Base-by-base conservation (phyloP, 2,888 invertebrate genomes). In the Agrilus biguttatus region DNA sequence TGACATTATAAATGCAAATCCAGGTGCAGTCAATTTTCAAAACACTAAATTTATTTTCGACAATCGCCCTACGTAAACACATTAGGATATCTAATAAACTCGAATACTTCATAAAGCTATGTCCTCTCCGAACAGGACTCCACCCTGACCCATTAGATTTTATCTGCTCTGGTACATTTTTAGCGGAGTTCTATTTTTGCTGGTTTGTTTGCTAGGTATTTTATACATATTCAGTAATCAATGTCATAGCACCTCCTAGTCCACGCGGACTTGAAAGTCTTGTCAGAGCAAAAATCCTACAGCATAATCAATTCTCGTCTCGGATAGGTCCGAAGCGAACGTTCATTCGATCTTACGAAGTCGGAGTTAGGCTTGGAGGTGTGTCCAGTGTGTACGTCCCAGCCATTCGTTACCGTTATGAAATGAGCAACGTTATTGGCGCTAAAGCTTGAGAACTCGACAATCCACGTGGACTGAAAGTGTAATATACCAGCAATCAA, bases 401-500 rank as follows among this genome's bases (percentile, higher is more conserved):
- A 17, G 17, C 36, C 4, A 36, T 36, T 36, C 14, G 36, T 5
- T 36, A 8, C 37, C 45, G 58, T 56, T 57, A 56, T 59, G 49
- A 47, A 55, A 55, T 59, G 47, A 50, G 46, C 40, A 35, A 21
- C 34, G 43, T 13, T 41, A 52, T 59, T 61, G 58, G 60, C 8
- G 8, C n/a, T 14, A 35, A 8, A 23, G 35, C 14, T 43, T 39
- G 40, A 37, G 41, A 40, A 43, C 32, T 42, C 41, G 33, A 28
- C 21, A 54, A 59, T 64, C 65, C 52, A 66, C 65, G 66, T 66
- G 55, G 66, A 65, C 57, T 56, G 45, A 49, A 56, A 60, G 62
- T 62, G 61, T 61, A 61, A 62, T 65, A 67, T 66, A 67, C 65
- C 64, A 66, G 67, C 66, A 67, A 67, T 67, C 67, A 67, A 66